A percentile compares a stretch with the other conserved stretches of the same genome.
These are phyloP conservation scores for Zophobas atratus DNA, from an alignment of 1,140 invertebrate genomes.

Conservation along the genomic window DNA sequence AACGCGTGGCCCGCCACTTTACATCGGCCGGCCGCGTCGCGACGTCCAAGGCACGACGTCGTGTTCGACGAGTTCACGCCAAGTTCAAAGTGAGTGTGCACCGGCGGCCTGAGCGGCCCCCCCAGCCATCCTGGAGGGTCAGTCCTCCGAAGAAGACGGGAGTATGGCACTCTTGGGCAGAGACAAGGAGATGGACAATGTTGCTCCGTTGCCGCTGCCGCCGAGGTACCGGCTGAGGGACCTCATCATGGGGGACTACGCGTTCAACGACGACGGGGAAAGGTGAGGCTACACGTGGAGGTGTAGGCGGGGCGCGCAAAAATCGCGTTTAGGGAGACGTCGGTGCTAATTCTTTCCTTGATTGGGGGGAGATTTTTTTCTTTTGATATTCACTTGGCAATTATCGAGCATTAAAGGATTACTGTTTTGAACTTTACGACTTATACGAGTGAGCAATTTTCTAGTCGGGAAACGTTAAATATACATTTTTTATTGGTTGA, in stretches of 20 bases:
- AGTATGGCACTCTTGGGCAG: slow-evolving; percentile 58
- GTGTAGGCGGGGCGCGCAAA: no score
- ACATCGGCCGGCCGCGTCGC: slow-evolving; percentile 45
- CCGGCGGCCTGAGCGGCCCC: slow-evolving; percentile 20
- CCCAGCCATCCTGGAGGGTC: slow-evolving; percentile 49
- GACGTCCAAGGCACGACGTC: slow-evolving; percentile 30
- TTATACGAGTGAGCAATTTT: no score
- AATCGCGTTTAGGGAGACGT: no score
- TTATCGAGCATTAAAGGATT: no score
- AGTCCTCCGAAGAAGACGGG: slow-evolving; percentile 41
- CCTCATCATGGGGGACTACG: slow-evolving; percentile 84
- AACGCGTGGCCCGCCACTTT: slow-evolving; percentile 47
- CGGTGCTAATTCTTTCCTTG: no score
- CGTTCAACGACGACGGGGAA: slow-evolving; percentile 83
- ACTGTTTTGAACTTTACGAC: no score
- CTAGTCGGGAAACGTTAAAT: no score
- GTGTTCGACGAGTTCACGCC: not conserved
- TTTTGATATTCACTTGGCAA: no score
- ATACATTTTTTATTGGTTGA: no score
- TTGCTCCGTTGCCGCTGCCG: slow-evolving; percentile 58
- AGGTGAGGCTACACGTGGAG: slow-evolving; percentile 70
- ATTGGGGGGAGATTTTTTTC: no score
- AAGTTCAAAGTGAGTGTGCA: slow-evolving; percentile 22
- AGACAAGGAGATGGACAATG: slow-evolving; percentile 61
- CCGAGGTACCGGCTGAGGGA: slow-evolving; percentile 83